These are phyloP conservation scores for Torymus auratus DNA, from an alignment of 2,888 invertebrate species.

Conservation along the genomic window DNA sequence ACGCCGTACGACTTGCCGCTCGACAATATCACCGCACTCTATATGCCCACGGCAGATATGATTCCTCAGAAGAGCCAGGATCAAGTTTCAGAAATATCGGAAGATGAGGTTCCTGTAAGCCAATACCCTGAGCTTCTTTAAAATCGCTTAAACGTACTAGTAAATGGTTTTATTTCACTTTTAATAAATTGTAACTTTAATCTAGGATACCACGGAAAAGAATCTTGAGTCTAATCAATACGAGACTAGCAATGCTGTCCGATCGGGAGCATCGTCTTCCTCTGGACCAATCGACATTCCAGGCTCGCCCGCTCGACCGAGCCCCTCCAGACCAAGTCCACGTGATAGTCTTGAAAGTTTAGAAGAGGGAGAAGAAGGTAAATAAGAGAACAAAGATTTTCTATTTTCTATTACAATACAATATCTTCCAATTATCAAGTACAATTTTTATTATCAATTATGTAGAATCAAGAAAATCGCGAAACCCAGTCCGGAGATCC, in stretches of 20 bases:
- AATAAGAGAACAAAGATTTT: background rate
- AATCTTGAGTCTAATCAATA: constrained; percentile 66
- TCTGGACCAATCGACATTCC: constrained; percentile 77
- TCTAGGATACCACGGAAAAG: constrained; percentile 66
- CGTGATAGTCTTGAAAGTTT: constrained; percentile 79
- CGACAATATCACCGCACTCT: constrained; percentile 86
- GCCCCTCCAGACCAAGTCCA: constrained; percentile 79
- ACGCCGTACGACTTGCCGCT: constrained; percentile 82
- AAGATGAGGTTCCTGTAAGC: constrained; percentile 69
- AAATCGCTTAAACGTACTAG: background rate
- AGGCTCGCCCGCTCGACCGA: constrained; percentile 75
- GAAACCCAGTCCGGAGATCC: constrained; percentile 91
- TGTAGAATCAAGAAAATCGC: constrained; percentile 78
- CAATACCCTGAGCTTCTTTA: no score
- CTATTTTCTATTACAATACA: constrained; percentile 1
- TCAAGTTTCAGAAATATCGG: constrained; percentile 66
- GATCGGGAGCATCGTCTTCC: constrained; percentile 67
- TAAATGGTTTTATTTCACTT: background rate
- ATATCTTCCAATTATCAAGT: background rate
- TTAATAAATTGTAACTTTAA: constrained; percentile 2
- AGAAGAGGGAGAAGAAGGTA: constrained; percentile 78
- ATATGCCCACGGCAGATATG: constrained; percentile 79
- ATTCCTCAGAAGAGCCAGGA: constrained; percentile 69
- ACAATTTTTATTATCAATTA: no score
- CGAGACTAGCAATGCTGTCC: constrained; percentile 65